Percentiles rank a stretch among this genome's conserved stretches.
Evolutionary conservation across 2,113 vertebrate genomes (phyloP).

Genomic region (Emydura subglobosa): DNA sequence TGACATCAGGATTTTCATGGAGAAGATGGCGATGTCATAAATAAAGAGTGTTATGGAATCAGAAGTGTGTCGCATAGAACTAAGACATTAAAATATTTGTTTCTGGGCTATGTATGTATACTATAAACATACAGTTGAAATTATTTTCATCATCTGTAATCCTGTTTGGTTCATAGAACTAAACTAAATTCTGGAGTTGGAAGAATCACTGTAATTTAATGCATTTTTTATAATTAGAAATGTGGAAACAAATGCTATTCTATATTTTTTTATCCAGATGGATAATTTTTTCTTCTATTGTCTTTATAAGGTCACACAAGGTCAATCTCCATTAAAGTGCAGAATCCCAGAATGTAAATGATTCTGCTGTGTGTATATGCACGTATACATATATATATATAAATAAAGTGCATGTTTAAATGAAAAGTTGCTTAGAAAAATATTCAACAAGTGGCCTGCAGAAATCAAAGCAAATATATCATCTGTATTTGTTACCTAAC

Average conservation of each 20-base stretch:
- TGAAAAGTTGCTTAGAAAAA: neutral
- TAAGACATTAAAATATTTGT: neutral
- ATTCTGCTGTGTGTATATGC: neutral
- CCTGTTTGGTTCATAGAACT: neutral
- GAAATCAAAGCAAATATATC: rapidly evolving
- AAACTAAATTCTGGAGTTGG: neutral
- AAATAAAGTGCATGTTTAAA: rapidly evolving
- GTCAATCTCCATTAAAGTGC: rapidly evolving
- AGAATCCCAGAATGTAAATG: rapidly evolving
- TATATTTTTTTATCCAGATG: rapidly evolving
- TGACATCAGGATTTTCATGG: neutral
- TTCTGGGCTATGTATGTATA: neutral
- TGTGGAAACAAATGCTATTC: neutral
- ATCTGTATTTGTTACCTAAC: neutral
- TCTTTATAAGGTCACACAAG: neutral
- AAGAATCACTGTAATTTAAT: neutral
- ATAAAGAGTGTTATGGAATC: neutral
- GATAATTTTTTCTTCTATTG: neutral
- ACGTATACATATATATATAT: rapidly evolving
- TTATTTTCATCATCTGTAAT: neutral
- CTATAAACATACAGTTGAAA: neutral
- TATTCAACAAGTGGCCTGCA: rapidly evolving
- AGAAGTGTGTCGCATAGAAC: neutral
- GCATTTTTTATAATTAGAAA: neutral
- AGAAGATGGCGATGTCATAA: neutral